Percentiles rank a stretch among this genome's conserved stretches.
These are phyloP conservation scores for Pterocles gutturalis DNA, from an alignment of 2,113 vertebrate genomes.

Conservation along the genomic window DNA sequence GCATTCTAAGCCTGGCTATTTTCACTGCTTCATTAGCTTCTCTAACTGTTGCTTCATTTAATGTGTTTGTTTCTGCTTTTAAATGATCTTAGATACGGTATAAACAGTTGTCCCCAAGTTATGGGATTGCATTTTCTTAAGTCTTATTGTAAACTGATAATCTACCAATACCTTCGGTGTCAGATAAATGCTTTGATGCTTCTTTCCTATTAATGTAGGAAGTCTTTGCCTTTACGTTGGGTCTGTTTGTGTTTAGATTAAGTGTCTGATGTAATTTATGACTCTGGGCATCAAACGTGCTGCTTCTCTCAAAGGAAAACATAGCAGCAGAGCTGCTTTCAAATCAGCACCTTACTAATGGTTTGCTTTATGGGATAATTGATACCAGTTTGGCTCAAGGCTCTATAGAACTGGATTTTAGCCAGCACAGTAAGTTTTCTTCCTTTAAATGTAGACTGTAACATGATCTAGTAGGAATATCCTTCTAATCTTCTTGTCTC, in stretches of 20 bases:
- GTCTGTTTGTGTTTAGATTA: not conserved
- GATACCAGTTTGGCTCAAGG: constrained; percentile 1
- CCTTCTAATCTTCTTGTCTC: not conserved
- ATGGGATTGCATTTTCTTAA: not conserved
- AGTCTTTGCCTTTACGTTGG: not conserved
- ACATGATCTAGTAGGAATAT: not conserved
- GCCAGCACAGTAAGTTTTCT: not conserved
- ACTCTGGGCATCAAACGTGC: not conserved
- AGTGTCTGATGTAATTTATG: not conserved
- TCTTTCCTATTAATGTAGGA: not conserved
- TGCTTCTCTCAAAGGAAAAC: not conserved
- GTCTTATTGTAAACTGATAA: not conserved
- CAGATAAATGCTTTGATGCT: not conserved
- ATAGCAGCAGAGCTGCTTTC: not conserved
- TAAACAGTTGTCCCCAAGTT: not conserved
- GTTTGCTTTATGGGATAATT: constrained; percentile 16
- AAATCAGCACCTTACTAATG: not conserved
- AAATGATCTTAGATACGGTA: not conserved
- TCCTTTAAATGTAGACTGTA: not conserved
- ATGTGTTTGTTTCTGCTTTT: not conserved
- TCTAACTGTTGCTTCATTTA: not conserved
- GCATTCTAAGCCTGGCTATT: not conserved
- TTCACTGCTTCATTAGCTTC: not conserved
- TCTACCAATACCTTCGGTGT: not conserved
- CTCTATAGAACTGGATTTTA: not conserved